Percentiles rank a stretch among this genome's conserved stretches.
These are phyloP conservation scores for Caenorhabditis sinica DNA, from an alignment of 2,888 invertebrate species.

Conservation along the genomic window DNA sequence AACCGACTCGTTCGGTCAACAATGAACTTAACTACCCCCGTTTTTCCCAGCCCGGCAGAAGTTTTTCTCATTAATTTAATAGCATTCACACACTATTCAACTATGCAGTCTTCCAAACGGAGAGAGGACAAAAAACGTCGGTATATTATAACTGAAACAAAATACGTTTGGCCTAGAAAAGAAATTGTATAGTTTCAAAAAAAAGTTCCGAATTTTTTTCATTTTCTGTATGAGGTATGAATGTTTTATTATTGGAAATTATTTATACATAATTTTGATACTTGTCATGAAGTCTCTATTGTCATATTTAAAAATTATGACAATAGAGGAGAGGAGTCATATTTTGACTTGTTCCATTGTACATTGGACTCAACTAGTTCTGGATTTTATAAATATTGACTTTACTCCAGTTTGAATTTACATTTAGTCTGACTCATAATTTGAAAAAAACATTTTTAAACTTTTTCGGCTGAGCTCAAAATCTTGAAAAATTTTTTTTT, in stretches of 20 bases:
- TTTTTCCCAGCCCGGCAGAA: neutral
- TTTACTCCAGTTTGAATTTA: neutral
- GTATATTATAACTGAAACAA: constrained; percentile 22
- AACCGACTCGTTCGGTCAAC: constrained; percentile 38
- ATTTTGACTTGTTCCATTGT: constrained; percentile 14
- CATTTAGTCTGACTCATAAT: no score
- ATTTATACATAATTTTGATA: neutral
- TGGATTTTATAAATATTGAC: constrained; percentile 4
- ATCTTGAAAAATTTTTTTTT: no score
- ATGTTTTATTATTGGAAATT: neutral
- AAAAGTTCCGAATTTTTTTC: constrained; percentile 3
- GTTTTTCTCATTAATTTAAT: constrained; percentile 57
- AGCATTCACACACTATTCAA: constrained; percentile 42
- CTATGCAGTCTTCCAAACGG: constrained; percentile 8
- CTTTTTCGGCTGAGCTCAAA: no score
- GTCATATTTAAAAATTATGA: no score
- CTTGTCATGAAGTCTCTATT: no score
- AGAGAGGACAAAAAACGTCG: neutral
- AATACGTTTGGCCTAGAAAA: constrained; percentile 17
- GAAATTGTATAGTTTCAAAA: constrained; percentile 10
- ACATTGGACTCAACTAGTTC: neutral
- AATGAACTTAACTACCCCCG: constrained; percentile 14
- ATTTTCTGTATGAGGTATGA: no score
- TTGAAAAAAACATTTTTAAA: no score
- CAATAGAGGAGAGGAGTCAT: constrained; percentile 15